Conservation (phyloP, 2,113 vertebrate species). For the Egretta garzetta region DNA sequence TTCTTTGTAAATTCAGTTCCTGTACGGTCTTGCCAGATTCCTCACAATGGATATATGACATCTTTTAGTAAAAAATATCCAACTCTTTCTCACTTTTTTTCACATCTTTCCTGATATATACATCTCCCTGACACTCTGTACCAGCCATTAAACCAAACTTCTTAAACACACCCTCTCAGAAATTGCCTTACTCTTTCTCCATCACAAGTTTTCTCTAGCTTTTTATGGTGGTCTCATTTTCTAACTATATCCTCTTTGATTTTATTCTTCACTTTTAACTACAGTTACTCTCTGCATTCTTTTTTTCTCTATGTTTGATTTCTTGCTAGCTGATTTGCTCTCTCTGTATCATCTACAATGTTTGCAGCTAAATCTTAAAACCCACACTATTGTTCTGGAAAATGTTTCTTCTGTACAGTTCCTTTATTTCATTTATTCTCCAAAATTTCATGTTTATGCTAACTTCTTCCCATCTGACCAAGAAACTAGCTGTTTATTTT, state of each 20-base stretch:
- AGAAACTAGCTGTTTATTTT: not conserved
- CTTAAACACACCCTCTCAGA: not conserved
- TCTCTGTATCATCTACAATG: not conserved
- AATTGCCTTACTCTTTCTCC: not conserved
- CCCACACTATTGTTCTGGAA: not conserved
- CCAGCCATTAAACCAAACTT: not conserved
- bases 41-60: not conserved
- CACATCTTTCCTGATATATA: not conserved
- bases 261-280: not conserved
- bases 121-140: not conserved
- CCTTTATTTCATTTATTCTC: not conserved
- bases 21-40: not conserved
- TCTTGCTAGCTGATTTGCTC: not conserved
- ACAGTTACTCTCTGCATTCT: not conserved
- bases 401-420: not conserved
- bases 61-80: not conserved
- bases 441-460: not conserved
- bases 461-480: not conserved
- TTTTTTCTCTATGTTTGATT: not conserved
- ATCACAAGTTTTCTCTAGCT: not conserved
- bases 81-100: not conserved
- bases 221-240: not conserved
- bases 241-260: not conserved
- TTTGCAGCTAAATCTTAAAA: not conserved
- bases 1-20: not conserved